A percentile compares a stretch with the other conserved stretches of the same genome.
phyloP scores from a whole-genome alignment of 2,113 vertebrate species.

The Bubalus kerabau region DNA sequence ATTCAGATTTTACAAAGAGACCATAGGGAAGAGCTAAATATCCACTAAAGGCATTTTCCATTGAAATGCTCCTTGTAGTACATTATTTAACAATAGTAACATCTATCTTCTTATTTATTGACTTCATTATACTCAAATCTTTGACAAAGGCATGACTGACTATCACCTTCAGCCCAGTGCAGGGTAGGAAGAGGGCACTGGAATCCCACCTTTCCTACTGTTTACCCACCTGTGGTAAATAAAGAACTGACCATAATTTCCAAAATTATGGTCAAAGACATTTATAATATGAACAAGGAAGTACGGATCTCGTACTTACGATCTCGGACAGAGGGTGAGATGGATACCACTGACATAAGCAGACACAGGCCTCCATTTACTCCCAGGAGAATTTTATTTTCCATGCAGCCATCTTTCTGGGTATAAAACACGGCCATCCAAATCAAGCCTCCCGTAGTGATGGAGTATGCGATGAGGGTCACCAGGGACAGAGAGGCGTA shows the following conservation, averaged over 20 bases:
- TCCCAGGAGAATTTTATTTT: constrained; percentile 94
- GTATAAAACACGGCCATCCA: constrained; percentile 93
- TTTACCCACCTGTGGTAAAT: not conserved
- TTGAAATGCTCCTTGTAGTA: not conserved
- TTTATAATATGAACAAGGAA: not conserved
- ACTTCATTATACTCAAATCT: not conserved
- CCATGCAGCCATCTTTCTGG: constrained; percentile 83
- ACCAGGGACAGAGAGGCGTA: constrained; percentile 90
- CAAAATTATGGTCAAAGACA: not conserved
- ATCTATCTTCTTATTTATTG: not conserved
- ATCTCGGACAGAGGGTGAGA: constrained; percentile 92
- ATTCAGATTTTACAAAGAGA: not conserved
- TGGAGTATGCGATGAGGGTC: constrained; percentile 88
- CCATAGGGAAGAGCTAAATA: not conserved
- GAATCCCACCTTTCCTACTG: not conserved
- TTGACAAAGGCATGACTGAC: not conserved
- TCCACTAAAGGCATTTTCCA: not conserved
- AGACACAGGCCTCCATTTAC: constrained; percentile 91
- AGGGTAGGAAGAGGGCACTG: not conserved
- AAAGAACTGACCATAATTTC: not conserved
- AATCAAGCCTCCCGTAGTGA: constrained; percentile 87
- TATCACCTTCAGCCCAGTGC: not conserved
- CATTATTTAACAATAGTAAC: not conserved
- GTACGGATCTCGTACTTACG: constrained; percentile 79
- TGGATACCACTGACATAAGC: constrained; percentile 90